Evolutionary conservation across 64 coral and sea anemone species (phyloP).

Genomic region (Porites australiensis): DNA sequence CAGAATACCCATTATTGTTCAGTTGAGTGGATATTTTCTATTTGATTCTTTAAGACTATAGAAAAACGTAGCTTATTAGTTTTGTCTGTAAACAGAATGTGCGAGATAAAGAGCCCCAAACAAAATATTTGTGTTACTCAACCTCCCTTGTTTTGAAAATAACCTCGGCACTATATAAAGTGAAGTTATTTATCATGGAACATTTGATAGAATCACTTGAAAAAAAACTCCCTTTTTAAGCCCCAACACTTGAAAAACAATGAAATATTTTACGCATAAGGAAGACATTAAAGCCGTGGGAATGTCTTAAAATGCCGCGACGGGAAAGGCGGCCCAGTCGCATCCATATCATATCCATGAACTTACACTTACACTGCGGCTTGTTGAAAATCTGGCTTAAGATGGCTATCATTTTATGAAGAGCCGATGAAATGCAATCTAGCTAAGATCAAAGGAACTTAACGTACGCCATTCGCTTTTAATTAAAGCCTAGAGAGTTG

Average conservation of each 20-base stretch:
- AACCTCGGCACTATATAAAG: background rate
- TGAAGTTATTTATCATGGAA: background rate
- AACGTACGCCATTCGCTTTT: conserved; percentile 9
- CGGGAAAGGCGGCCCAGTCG: background rate
- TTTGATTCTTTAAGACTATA: background rate
- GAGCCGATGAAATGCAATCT: conserved; percentile 26
- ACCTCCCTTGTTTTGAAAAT: background rate
- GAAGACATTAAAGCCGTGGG: conserved; percentile 31
- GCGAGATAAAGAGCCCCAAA: background rate
- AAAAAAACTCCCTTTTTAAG: background rate
- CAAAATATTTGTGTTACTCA: conserved; percentile 11
- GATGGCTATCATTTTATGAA: conserved; percentile 38
- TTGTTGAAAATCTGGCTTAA: conserved; percentile 45
- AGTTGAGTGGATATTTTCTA: background rate
- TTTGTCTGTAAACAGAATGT: conserved; percentile 25
- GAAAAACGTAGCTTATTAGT: background rate
- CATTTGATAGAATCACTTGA: background rate
- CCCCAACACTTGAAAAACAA: background rate
- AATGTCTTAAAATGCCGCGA: background rate
- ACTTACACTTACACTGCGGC: conserved; percentile 1
- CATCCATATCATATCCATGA: background rate
- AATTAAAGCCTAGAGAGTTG: conserved; percentile 33
- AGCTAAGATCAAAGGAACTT: background rate
- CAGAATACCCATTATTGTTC: no score
- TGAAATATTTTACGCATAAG: conserved; percentile 10